Evolutionary conservation across 2,888 invertebrate species (phyloP).

Genomic region (Brenthis ino): DNA sequence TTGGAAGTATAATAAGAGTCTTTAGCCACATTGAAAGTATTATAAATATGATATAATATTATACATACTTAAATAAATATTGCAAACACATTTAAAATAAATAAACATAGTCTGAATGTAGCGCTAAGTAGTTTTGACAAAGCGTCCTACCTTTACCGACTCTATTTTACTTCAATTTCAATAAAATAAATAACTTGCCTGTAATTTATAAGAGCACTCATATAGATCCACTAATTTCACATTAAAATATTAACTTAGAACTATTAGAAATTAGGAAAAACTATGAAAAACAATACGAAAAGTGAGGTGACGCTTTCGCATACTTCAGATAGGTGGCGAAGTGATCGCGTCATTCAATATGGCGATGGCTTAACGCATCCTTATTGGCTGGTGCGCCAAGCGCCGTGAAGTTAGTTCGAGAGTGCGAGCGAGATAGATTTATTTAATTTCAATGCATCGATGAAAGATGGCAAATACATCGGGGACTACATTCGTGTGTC

Average conservation of each 20-base stretch:
- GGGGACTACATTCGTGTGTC: constrained; percentile 76
- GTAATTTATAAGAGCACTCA: constrained; percentile 48
- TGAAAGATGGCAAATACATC: constrained; percentile 77
- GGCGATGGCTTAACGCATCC: constrained; percentile 66
- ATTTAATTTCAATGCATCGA: constrained; percentile 75
- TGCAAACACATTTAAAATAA: constrained; percentile 37
- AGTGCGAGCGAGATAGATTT: constrained; percentile 75
- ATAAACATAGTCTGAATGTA: constrained; percentile 62
- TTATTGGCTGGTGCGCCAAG: constrained; percentile 63
- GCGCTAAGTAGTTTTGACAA: constrained; percentile 53
- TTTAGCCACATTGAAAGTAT: too few species aligned
- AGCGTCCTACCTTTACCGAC: constrained; percentile 59
- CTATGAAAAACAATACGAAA: constrained; percentile 67
- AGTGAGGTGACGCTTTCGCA: constrained; percentile 60
- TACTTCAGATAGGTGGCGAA: constrained; percentile 70
- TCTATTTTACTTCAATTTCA: constrained; percentile 42
- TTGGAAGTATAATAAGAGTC: not conserved
- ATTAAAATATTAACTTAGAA: constrained; percentile 47
- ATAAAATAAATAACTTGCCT: constrained; percentile 43
- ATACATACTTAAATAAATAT: constrained; percentile 41
- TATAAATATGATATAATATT: too few species aligned
- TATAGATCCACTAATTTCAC: constrained; percentile 54
- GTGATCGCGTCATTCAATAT: constrained; percentile 71
- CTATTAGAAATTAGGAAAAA: constrained; percentile 59
- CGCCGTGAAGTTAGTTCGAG: constrained; percentile 68